Conservation (phyloP, 2,797 vertebrate species). For the Tamandua tetradactyla region DNA sequence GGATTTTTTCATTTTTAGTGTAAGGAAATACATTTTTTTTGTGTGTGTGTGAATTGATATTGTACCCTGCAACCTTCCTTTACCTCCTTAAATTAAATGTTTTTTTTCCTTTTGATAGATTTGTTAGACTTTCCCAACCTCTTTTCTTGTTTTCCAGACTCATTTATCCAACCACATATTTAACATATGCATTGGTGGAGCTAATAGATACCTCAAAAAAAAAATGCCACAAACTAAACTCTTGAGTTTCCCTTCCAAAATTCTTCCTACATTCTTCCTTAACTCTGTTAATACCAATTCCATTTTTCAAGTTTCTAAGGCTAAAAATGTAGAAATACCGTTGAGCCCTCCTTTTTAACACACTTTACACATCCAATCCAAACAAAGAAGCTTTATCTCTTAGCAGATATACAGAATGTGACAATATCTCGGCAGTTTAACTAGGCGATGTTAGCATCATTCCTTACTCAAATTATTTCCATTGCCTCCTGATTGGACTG, state of each 20-base stretch:
- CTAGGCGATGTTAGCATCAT: neutral
- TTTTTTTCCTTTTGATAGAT: neutral
- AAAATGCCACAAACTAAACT: too few species aligned
- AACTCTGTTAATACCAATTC: too few species aligned
- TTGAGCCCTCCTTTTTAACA: neutral
- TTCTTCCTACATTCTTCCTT: too few species aligned
- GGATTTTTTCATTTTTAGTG: too few species aligned
- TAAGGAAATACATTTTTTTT: too few species aligned
- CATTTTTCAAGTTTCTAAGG: neutral
- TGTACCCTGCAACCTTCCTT: neutral
- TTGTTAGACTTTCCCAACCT: neutral
- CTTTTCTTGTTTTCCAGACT: neutral
- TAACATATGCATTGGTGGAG: neutral
- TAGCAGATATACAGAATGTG: neutral
- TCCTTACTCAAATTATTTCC: neutral
- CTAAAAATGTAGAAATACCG: neutral
- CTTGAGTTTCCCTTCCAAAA: too few species aligned
- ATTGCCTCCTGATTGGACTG: neutral
- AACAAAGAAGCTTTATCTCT: neutral
- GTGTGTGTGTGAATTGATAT: too few species aligned
- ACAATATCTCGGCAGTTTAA: neutral
- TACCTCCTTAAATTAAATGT: neutral
- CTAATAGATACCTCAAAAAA: neutral
- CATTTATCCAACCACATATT: neutral
- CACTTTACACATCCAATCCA: neutral